A percentile compares a stretch with the other conserved stretches of the same genome.
These are phyloP conservation scores for Festucalex cinctus DNA, from an alignment of 2,113 vertebrate genomes.

Conservation along the genomic window DNA sequence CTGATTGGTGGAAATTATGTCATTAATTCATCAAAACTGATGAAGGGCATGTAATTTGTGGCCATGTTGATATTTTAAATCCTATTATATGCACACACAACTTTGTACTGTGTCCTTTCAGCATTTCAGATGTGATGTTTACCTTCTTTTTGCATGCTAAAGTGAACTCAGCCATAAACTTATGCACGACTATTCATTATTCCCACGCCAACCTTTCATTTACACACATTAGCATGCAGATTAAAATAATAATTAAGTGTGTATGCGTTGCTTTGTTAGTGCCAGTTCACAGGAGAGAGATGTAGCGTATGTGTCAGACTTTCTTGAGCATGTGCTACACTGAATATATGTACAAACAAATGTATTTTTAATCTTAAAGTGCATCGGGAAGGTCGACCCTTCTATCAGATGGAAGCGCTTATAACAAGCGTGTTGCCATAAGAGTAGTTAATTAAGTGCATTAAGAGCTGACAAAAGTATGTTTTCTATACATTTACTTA, in stretches of 20 bases:
- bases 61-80: too few relatives aligned
- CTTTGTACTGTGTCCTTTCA: not conserved
- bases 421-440: not conserved
- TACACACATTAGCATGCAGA: slow-evolving; percentile 4
- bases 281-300: not conserved
- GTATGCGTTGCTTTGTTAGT: not conserved
- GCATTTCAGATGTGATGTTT: not conserved
- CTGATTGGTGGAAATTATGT: too few relatives aligned
- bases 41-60: too few relatives aligned
- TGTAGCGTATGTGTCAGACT: not conserved
- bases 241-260: slow-evolving; percentile 1
- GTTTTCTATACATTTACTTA: not conserved
- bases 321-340: not conserved
- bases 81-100: too few relatives aligned
- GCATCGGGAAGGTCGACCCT: not conserved
- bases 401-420: not conserved
- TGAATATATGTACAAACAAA: not conserved
- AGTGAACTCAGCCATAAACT: not conserved
- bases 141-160: not conserved
- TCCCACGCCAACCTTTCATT: not conserved
- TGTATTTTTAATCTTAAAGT: not conserved
- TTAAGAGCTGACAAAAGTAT: not conserved
- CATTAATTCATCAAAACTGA: too few relatives aligned
- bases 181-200: not conserved
- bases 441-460: not conserved